Evolutionary conservation across 2,888 invertebrate genomes (phyloP).

Genomic region (Diadegma fenestrale): DNA sequence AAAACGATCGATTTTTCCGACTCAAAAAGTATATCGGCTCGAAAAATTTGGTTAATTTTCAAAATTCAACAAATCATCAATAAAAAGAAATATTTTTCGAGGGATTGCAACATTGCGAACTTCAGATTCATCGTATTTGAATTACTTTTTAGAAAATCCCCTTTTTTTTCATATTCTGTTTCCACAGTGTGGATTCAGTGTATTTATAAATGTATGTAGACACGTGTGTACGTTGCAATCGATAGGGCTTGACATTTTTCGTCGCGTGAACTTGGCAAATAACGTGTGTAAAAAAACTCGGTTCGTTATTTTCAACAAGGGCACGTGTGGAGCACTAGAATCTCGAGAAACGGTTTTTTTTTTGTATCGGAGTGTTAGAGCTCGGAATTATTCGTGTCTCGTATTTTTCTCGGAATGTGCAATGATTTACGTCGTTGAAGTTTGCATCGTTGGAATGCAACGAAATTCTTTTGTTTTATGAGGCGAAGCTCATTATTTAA

Average conservation of each 20-base stretch:
- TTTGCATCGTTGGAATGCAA: no score
- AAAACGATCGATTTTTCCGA: no score
- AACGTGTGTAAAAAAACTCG: constrained; percentile 6
- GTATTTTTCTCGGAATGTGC: background rate
- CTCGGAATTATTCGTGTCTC: background rate
- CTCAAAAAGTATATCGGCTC: no score
- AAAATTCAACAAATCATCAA: no score
- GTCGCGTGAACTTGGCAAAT: constrained; percentile 56
- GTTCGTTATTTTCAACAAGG: constrained; percentile 58
- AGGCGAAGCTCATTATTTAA: no score
- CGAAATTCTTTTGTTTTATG: no score
- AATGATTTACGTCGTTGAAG: no score
- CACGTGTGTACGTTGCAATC: background rate
- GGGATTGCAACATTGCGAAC: no score
- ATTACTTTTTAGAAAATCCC: background rate
- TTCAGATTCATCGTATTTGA: no score
- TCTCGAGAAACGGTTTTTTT: background rate
- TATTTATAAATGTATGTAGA: constrained; percentile 2
- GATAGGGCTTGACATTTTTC: constrained; percentile 35
- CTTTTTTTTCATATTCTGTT: no score
- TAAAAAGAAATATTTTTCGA: no score
- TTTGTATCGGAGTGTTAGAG: background rate
- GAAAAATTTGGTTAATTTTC: no score
- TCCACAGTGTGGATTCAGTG: background rate
- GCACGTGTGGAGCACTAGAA: constrained; percentile 8